These are phyloP conservation scores for Ennomos fuscantarius DNA, from an alignment of 2,888 invertebrate species.

Conservation along the genomic window DNA sequence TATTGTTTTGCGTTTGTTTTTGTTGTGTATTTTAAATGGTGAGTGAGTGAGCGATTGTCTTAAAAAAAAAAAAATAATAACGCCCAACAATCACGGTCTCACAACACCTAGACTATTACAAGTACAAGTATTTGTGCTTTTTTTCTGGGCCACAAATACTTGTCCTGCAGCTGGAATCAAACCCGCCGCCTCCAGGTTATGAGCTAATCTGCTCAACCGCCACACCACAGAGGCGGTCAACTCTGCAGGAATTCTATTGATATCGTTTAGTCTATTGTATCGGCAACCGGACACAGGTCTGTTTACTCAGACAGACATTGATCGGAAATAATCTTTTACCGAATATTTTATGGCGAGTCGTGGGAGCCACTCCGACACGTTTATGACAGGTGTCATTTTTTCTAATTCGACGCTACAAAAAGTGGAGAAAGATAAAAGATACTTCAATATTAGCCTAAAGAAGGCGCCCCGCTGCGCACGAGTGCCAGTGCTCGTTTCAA, in stretches of 20 bases:
- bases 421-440: constrained; percentile 64
- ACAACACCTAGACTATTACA: too few species aligned
- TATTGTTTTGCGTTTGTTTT: constrained; percentile 1
- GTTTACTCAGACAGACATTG: constrained; percentile 59
- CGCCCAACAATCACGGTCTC: too few species aligned
- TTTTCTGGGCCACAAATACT: too few species aligned
- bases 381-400: constrained; percentile 75
- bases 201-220: too few species aligned
- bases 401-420: constrained; percentile 53
- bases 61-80: too few species aligned
- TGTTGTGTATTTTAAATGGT: constrained; percentile 8
- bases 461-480: constrained; percentile 62
- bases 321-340: constrained; percentile 51
- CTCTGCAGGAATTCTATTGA: constrained; percentile 26
- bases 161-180: too few species aligned
- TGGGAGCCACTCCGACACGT: constrained; percentile 59
- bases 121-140: too few species aligned
- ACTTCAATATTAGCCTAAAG: constrained; percentile 70
- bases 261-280: constrained; percentile 27
- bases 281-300: constrained; percentile 46
- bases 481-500: constrained; percentile 51
- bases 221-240: too few species aligned
- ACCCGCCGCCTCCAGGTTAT: too few species aligned
- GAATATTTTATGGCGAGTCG: constrained; percentile 45
- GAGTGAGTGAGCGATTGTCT: too few species aligned